Percentiles rank a stretch among this genome's conserved stretches.
phyloP scores from a whole-genome alignment of 1,140 invertebrate genomes.

The Macrostomum lignano region DNA sequence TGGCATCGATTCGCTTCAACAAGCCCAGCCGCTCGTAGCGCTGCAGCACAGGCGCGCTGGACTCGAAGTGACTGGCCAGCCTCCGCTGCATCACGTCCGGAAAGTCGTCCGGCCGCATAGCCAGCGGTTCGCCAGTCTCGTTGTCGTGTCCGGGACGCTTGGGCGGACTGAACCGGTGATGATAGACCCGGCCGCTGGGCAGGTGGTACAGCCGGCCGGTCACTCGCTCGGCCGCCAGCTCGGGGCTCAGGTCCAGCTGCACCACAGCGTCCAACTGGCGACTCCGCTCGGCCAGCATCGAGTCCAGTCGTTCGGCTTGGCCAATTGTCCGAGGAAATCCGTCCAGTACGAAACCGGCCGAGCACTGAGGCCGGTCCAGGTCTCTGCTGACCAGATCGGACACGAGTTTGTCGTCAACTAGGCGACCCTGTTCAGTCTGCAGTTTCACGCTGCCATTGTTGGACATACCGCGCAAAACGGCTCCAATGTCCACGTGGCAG shows the following conservation, averaged over 20 bases:
- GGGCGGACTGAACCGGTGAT: slow-evolving; percentile 80
- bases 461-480: too few species aligned
- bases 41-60: too few species aligned
- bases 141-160: slow-evolving; percentile 73
- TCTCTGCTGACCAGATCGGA: neutral
- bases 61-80: neutral
- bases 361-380: neutral
- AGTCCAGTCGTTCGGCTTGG: neutral
- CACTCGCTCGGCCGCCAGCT: slow-evolving; percentile 55
- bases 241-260: slow-evolving; percentile 73
- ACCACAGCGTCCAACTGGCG: slow-evolving; percentile 59
- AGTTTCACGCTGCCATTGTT: too few species aligned
- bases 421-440: too few species aligned
- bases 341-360: neutral
- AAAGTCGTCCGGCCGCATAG: neutral
- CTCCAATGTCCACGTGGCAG: too few species aligned
- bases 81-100: neutral
- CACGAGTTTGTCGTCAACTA: neutral
- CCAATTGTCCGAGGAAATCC: neutral
- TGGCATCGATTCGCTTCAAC: too few species aligned
- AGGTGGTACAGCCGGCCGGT: slow-evolving; percentile 68
- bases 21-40: too few species aligned
- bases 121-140: slow-evolving; percentile 24
- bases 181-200: slow-evolving; percentile 66
- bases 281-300: too few species aligned